phyloP scores from a whole-genome alignment of 1,140 invertebrate genomes.

The Leptestheria dahalacensis region DNA sequence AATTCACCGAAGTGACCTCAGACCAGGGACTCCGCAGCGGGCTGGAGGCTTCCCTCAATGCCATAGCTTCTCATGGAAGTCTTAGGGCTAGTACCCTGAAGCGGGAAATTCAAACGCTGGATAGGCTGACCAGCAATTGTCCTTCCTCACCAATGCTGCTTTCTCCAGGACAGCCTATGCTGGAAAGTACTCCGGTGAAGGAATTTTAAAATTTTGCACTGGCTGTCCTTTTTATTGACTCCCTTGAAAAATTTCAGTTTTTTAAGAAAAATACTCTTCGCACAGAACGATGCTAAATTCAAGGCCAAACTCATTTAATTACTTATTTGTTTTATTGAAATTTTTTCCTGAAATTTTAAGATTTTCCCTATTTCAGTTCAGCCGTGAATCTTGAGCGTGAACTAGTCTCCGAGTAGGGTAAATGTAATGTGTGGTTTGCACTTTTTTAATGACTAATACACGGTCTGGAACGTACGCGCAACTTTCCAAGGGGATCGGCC shows the following conservation, averaged over 20 bases:
- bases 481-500: no score
- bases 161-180: not conserved
- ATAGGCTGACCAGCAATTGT: constrained; percentile 1
- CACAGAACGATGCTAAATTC: no score
- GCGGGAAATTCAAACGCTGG: not conserved
- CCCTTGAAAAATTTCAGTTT: not conserved
- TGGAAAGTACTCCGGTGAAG: not conserved
- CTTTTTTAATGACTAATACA: no score
- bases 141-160: not conserved
- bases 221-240: not conserved
- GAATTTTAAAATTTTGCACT: not conserved
- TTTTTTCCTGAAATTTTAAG: no score
- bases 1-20: not conserved
- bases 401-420: no score
- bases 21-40: not conserved
- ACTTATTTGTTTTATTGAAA: no score
- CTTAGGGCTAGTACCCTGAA: not conserved
- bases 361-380: no score
- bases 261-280: no score
- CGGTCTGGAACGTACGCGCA: no score
- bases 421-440: no score
- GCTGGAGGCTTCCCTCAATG: constrained; percentile 2
- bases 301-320: no score
- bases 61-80: not conserved
- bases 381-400: no score